These are phyloP conservation scores for Ferrisia virgata DNA, from an alignment of 2,888 invertebrate species.

Conservation along the genomic window DNA sequence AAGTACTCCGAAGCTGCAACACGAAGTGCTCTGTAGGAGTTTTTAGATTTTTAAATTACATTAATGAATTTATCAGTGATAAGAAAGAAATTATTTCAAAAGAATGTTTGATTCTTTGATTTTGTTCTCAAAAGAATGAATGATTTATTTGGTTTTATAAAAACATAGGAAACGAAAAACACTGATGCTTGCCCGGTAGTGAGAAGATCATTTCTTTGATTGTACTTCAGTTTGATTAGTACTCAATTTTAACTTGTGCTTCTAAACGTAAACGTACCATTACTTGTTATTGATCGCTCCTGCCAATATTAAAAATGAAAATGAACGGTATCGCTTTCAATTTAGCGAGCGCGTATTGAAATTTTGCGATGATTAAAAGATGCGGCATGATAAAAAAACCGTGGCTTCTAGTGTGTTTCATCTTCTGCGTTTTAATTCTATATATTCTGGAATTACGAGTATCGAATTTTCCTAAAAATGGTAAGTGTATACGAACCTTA, in stretches of 20 bases:
- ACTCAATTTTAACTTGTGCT: background rate
- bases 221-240: background rate
- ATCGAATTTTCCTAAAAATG: slow-evolving; percentile 6
- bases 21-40: too few species aligned
- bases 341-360: background rate
- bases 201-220: too few species aligned
- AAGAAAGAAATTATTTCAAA: too few species aligned
- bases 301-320: background rate
- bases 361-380: slow-evolving; percentile 28
- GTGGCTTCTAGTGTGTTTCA: slow-evolving; percentile 24
- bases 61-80: too few species aligned
- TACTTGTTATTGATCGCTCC: background rate
- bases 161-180: too few species aligned
- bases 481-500: background rate
- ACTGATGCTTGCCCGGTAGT: too few species aligned
- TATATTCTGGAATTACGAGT: slow-evolving; percentile 18
- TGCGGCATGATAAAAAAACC: background rate
- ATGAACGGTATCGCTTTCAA: background rate
- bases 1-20: too few species aligned
- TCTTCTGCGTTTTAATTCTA: background rate
- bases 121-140: too few species aligned
- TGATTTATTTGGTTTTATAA: too few species aligned
- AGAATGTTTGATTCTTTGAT: too few species aligned
- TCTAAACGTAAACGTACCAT: background rate
- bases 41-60: too few species aligned